Percentiles rank a stretch among this genome's conserved stretches.
These are phyloP conservation scores for Gavialis gangeticus DNA, from an alignment of 2,113 vertebrate genomes.

Conservation along the genomic window DNA sequence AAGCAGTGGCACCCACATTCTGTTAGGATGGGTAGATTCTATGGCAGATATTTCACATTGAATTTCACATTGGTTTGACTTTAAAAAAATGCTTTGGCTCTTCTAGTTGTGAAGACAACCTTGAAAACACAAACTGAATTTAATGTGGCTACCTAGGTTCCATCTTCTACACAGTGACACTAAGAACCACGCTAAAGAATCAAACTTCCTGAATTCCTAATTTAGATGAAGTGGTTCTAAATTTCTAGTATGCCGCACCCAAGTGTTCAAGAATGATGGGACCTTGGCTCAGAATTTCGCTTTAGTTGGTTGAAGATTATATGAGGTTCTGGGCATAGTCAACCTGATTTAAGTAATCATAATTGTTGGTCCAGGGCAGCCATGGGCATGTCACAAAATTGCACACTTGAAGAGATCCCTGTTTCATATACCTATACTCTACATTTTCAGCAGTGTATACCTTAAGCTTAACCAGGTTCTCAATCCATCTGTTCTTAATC, in stretches of 20 bases:
- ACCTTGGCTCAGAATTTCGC: not conserved
- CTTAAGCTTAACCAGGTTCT: not conserved
- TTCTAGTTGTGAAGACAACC: not conserved
- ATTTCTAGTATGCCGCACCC: not conserved
- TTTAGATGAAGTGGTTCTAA: not conserved
- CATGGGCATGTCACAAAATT: not conserved
- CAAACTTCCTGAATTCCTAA: not conserved
- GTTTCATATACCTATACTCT: not conserved
- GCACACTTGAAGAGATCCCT: not conserved
- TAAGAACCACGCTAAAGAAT: no score
- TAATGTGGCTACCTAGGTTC: not conserved
- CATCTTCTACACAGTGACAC: no score
- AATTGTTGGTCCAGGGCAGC: not conserved
- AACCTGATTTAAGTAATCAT: not conserved
- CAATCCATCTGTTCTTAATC: not conserved
- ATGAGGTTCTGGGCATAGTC: not conserved
- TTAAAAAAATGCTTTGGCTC: no score
- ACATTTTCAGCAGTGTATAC: not conserved
- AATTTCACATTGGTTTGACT: not conserved
- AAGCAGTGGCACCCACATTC: not conserved
- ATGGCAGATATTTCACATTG: accelerated
- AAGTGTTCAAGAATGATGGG: not conserved
- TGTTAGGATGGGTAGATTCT: not conserved
- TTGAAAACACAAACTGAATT: not conserved
- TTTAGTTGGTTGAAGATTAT: not conserved